Conservation (phyloP, 2,888 invertebrate genomes). For the Lycophotia porphyrea region DNA sequence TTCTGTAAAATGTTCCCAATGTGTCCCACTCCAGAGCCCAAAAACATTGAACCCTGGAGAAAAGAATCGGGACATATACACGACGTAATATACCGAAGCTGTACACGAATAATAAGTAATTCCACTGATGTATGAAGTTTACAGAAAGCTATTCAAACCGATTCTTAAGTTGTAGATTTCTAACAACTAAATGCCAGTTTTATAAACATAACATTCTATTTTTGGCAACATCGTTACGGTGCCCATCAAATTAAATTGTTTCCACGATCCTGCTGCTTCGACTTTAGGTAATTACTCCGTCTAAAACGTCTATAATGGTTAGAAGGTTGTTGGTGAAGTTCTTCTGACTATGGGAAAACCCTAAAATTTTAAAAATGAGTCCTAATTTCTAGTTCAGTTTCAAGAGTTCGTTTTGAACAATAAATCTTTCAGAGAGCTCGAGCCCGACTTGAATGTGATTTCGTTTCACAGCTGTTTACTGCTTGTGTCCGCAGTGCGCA, state of each 20-base stretch:
- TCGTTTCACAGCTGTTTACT: conserved; percentile 27
- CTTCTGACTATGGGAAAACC: conserved; percentile 9
- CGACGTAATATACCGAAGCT: neutral
- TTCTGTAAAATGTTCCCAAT: neutral
- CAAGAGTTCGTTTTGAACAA: conserved; percentile 8
- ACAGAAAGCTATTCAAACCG: neutral
- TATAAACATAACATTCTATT: conserved; percentile 37
- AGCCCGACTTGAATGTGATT: conserved; percentile 8
- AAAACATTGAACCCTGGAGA: neutral
- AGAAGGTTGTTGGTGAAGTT: conserved; percentile 34
- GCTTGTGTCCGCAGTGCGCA: conserved; percentile 10
- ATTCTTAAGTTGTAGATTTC: conserved; percentile 7
- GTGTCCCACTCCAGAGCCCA: too few relatives aligned
- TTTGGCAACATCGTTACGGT: conserved; percentile 22
- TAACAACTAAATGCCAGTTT: conserved; percentile 16
- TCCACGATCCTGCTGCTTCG: conserved; percentile 27
- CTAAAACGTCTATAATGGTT: conserved; percentile 21
- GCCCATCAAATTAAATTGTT: conserved; percentile 50
- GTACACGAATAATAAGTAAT: neutral
- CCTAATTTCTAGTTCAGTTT: conserved; percentile 24
- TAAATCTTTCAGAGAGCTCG: conserved; percentile 15
- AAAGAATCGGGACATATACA: neutral
- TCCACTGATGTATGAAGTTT: neutral
- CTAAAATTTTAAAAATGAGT: conserved; percentile 16
- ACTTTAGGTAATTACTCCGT: conserved; percentile 47